Conservation (phyloP, 2,797 vertebrate genomes). For the Spinibarbus caldwelli region DNA sequence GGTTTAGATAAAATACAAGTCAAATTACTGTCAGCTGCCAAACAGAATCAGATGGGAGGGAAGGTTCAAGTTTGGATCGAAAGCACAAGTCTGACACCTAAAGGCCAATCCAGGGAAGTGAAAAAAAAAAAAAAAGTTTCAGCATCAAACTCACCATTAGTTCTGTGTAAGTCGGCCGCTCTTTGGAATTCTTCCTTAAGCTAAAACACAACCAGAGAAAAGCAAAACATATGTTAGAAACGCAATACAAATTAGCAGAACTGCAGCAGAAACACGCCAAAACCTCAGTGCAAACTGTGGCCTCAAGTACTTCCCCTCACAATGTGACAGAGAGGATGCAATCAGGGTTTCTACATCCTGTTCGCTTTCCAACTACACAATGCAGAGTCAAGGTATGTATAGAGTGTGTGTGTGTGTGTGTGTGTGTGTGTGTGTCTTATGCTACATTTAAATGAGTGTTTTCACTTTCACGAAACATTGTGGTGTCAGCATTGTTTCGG, state of each 20-base stretch:
- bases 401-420: neutral
- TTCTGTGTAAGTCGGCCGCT: constrained; percentile 94
- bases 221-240: constrained; percentile 4
- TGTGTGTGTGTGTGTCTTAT: neutral
- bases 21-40: neutral
- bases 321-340: constrained; percentile 25
- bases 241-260: neutral
- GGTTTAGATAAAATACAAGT: neutral
- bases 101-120: constrained; percentile 56
- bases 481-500: neutral
- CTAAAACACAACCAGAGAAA: constrained; percentile 71
- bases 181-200: constrained; percentile 99
- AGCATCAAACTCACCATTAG: constrained; percentile 88
- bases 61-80: neutral
- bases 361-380: constrained; percentile 9
- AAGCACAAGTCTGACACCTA: constrained; percentile 60
- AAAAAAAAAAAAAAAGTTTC: neutral
- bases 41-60: neutral
- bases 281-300: constrained; percentile 6
- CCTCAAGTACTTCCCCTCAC: constrained; percentile 25
- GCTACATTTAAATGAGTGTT: neutral
- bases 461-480: constrained; percentile 30
- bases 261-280: neutral
- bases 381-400: neutral
- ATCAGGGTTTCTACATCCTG: constrained; percentile 39